Evolutionary conservation across 2,113 vertebrate genomes (phyloP).

Genomic region (Crotophaga sulcirostris): DNA sequence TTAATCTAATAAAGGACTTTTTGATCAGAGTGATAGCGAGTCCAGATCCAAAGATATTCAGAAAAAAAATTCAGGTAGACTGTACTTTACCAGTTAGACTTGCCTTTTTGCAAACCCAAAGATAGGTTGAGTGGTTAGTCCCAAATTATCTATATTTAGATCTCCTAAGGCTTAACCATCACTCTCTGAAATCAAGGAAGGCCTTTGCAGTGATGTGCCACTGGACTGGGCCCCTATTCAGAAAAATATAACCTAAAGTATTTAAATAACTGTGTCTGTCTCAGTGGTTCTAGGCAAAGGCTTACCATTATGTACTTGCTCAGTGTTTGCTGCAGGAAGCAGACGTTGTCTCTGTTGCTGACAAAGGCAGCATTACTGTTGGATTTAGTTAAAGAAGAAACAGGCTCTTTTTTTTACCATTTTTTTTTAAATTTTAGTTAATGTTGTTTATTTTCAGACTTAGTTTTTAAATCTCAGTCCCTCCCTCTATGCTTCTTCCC

Average conservation of each 20-base stretch:
- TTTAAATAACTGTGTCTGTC: background rate
- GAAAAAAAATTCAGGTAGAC: background rate
- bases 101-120: background rate
- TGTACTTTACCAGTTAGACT: background rate
- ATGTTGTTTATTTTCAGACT: background rate
- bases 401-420: background rate
- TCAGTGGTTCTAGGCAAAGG: background rate
- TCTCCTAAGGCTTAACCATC: background rate
- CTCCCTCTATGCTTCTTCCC: background rate
- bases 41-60: background rate
- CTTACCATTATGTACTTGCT: background rate
- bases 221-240: background rate
- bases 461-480: constrained; percentile 20
- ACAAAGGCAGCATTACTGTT: background rate
- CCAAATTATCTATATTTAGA: background rate
- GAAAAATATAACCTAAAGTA: background rate
- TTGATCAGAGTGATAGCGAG: background rate
- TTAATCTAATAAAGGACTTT: background rate
- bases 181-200: background rate
- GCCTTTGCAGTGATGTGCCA: background rate
- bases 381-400: constrained; percentile 8
- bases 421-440: background rate
- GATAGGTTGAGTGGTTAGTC: background rate
- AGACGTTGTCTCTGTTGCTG: constrained; percentile 16
- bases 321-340: background rate